phyloP scores from a whole-genome alignment of 2,888 invertebrate genomes.

The Galeopsomyia nigrocyanea region DNA sequence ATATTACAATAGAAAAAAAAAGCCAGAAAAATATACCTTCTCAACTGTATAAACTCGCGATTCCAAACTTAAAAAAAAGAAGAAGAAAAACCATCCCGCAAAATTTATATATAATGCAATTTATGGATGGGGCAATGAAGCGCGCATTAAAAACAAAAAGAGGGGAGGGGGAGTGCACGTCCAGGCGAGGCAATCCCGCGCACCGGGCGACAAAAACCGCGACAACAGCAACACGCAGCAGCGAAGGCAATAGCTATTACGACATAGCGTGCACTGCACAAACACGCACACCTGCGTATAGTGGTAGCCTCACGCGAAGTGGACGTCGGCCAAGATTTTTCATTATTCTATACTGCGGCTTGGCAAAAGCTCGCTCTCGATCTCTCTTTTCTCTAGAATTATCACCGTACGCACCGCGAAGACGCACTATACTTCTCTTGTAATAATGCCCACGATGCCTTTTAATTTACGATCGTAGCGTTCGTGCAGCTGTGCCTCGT shows the following conservation, averaged over 20 bases:
- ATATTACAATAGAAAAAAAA: too few species aligned
- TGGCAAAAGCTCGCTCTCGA: constrained; percentile 55
- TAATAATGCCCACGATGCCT: constrained; percentile 1
- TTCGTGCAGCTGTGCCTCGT: constrained; percentile 26
- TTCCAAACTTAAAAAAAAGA: too few species aligned
- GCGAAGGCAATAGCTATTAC: too few species aligned
- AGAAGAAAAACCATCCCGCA: too few species aligned
- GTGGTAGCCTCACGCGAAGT: too few species aligned
- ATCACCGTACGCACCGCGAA: constrained; percentile 8
- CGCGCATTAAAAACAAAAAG: too few species aligned
- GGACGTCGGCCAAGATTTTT: constrained; percentile 62
- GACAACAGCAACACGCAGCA: neutral
- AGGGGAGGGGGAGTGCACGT: neutral
- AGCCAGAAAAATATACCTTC: too few species aligned
- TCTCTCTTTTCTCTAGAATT: constrained; percentile 26
- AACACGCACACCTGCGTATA: constrained; percentile 14
- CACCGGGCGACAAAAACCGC: neutral
- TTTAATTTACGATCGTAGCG: constrained; percentile 39
- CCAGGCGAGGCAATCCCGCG: neutral
- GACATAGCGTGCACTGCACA: too few species aligned
- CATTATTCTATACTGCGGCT: constrained; percentile 58
- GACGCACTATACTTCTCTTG: neutral
- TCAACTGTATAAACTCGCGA: too few species aligned
- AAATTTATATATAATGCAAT: too few species aligned
- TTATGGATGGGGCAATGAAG: too few species aligned